Evolutionary conservation across 2,888 invertebrate species (phyloP), one percentile per base, ranked within the genome.

Genomic region (Agrochola lychnidis): DNA sequence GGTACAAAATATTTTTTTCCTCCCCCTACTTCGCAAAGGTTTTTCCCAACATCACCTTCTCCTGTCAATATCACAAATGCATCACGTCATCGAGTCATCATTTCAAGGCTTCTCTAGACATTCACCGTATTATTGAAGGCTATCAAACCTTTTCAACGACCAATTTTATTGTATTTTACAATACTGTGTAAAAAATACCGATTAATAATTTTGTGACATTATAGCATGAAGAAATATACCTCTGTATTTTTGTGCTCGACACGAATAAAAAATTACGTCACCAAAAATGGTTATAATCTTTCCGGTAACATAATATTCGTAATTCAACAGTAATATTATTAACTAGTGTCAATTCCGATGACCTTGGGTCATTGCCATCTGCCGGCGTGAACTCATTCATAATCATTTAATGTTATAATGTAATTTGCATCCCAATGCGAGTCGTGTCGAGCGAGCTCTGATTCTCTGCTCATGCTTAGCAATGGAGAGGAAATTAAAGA

Each of bases 361-460:
- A 90, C 93, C 93, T 92, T 93, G 92, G 90, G 88, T 88, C 84
- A 86, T 80, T 88, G 90, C 90, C 91, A 89, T 89, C 88, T 86
- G 89, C 85, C 82, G 56, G 86, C 67, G 83, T 89, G 90, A 91
- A 90, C 91, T 91, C 93, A 91, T 93, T 93, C 90, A 91, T 89
- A 90, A 90, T 87, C 88, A 84, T 85, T 89, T 86, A 90, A 88
- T 88, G 88, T 84, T 90, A 87, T 90, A 89, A 92, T 91, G 89
- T 91, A 91, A 93, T 93, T 94, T 93, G 91, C 93, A 93, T 92
- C 87, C 87, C 87, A 91, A 93, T 92, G 90, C 85, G 87, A 61
- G 70, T 79, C 85, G 87, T 87, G 88, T 88, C 86, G 81, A 78
- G 78, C 84, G 90, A 90, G 88, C 87, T 83, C 78, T 82, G 85